Evolutionary conservation across 2,113 vertebrate genomes (phyloP), one percentile per base, ranked within the genome.

Genomic region (Zosterops pallidus): DNA sequence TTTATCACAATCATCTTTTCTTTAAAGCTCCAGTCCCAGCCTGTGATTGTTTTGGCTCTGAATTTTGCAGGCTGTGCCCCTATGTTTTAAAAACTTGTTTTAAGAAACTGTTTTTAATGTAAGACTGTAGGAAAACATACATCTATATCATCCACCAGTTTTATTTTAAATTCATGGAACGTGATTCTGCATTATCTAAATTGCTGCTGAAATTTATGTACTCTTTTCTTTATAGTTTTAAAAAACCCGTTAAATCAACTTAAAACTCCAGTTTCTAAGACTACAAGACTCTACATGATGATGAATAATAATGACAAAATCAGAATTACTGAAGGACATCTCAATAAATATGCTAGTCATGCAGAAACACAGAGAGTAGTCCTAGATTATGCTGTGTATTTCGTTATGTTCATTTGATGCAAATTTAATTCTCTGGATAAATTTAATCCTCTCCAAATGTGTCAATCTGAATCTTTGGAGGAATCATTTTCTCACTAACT

Each of bases 341-440:
- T 92, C 78, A 67, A 69, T 82, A 94, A 95, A 82, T 64, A 67
- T 63, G n/a, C 89, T 81, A 90, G 52, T 82, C 63, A 65, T 63
- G 79, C 12, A 81, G 80, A 90, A 84, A 25, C 72, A 37, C 24
- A 47, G 63, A 77, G 72, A 76, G 37, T 46, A 83, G 70, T 76
- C 33, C 70, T 87, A 76, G 75, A 83, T 90, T 79, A 63, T 80
- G 29, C 63, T 83, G 39, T 83, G 67, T 64, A 41, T 79, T 95
- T 94, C 63, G 89, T 95, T 57, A 86, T 37, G 60, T 88, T 94
- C 87, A 64, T 86, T 89, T 92, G 88, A 90, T 96, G 83, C 75
- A 93, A 95, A 90, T 93, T 83, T 78, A 92, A 90, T 95, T 94
- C 80, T 95, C 86, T 89, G 74, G 68, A 76, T 92, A 95, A 91